Conservation (phyloP, 2,797 vertebrate genomes). For the Oophaga sylvatica region DNA sequence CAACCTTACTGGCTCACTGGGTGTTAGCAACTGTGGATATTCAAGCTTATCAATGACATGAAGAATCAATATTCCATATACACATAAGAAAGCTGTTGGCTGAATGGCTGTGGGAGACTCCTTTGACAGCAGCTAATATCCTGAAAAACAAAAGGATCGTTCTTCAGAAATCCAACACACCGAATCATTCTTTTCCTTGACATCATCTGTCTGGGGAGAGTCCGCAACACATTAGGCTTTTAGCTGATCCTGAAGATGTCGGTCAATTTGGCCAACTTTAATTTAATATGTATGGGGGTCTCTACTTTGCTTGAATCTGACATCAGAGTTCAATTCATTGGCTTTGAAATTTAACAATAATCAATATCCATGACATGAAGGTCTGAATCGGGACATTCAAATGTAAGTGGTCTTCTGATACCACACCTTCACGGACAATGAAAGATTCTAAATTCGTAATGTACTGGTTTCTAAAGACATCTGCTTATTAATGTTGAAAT, state of each 20-base stretch:
- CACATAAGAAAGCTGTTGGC: too few relatives aligned
- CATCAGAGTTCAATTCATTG: background rate
- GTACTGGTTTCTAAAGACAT: constrained; percentile 72
- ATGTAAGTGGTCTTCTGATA: constrained; percentile 52
- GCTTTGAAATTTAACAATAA: background rate
- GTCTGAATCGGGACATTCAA: background rate
- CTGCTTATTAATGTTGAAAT: constrained; percentile 75
- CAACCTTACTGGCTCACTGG: too few relatives aligned
- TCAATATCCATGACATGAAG: background rate
- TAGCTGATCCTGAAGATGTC: too few relatives aligned
- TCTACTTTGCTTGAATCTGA: background rate
- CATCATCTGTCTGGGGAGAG: too few relatives aligned
- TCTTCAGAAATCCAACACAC: too few relatives aligned
- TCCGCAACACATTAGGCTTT: too few relatives aligned
- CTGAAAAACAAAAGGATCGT: too few relatives aligned
- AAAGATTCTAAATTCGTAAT: constrained; percentile 63
- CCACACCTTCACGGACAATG: constrained; percentile 64
- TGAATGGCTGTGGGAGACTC: too few relatives aligned
- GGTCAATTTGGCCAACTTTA: too few relatives aligned
- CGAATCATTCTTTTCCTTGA: too few relatives aligned
- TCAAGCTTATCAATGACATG: background rate
- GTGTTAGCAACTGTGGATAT: background rate
- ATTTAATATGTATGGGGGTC: too few relatives aligned
- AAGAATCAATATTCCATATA: background rate
- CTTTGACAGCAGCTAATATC: too few relatives aligned